Conservation (phyloP, 2,113 vertebrate genomes). For the Scopus umbretta region DNA sequence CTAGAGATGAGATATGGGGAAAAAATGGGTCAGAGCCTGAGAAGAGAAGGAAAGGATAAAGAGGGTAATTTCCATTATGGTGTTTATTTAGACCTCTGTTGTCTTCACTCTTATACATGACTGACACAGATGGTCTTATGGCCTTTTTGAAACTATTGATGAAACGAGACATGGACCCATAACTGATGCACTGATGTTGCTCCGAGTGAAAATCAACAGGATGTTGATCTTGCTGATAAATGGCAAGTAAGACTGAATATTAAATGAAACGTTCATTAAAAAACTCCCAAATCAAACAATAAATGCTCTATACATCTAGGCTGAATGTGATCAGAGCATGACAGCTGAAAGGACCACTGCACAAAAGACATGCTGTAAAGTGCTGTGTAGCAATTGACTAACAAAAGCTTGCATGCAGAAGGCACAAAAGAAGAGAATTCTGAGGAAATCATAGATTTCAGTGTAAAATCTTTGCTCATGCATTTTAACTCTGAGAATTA, state of each 20-base stretch:
- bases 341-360: conserved; percentile 33
- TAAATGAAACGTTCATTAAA: neutral
- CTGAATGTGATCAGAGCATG: neutral
- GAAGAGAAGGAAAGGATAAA: neutral
- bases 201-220: neutral
- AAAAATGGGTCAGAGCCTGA: neutral
- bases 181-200: neutral
- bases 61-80: neutral
- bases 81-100: neutral
- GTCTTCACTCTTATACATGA: neutral
- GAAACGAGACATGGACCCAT: fast-evolving
- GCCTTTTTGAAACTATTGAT: neutral
- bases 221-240: conserved; percentile 18
- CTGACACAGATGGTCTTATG: neutral
- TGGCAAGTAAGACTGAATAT: neutral
- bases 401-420: neutral
- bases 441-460: neutral
- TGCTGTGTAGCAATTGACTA: neutral
- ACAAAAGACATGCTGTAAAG: conserved; percentile 6
- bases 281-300: neutral
- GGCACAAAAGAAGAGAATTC: neutral
- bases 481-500: neutral
- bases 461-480: neutral
- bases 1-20: neutral
- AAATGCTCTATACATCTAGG: conserved; percentile 3